Conservation (phyloP, 2,888 invertebrate species). For the Drosophila lacicola region DNA sequence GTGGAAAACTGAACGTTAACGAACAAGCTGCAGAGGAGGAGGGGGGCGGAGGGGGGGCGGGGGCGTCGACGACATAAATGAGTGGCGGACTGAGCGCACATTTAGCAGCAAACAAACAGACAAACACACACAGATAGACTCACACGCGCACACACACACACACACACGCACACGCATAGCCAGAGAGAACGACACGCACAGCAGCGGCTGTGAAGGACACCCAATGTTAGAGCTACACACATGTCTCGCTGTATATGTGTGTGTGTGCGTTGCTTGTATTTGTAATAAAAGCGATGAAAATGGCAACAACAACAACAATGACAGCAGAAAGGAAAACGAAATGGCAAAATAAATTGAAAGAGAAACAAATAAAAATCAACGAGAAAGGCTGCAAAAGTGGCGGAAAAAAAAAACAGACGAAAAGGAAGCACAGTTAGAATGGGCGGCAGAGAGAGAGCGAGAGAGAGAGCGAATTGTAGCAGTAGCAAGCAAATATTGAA, state of each 20-base stretch:
- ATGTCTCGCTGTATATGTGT: conserved; percentile 51
- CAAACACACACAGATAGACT: conserved; percentile 27
- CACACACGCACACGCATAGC: conserved; percentile 42
- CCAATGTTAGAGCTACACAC: conserved; percentile 75
- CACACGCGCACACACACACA: conserved; percentile 39
- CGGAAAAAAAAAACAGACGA: conserved; percentile 64
- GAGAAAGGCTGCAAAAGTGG: conserved; percentile 80
- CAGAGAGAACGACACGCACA: conserved; percentile 46
- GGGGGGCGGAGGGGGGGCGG: conserved; percentile 1
- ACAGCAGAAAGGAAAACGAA: conserved; percentile 80
- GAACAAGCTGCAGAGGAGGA: conserved; percentile 50
- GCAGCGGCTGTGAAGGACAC: conserved; percentile 76
- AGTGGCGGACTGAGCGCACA: conserved; percentile 77
- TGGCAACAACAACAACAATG: conserved; percentile 75
- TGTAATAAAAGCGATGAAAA: conserved; percentile 81
- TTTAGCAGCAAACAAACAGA: conserved; percentile 78
- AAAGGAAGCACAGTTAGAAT: conserved; percentile 54
- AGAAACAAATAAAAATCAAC: conserved; percentile 83
- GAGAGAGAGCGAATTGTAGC: conserved; percentile 38
- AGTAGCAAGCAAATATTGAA: conserved; percentile 77
- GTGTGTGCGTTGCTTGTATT: conserved; percentile 59
- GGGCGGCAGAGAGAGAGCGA: conserved; percentile 30
- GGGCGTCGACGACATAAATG: conserved; percentile 76
- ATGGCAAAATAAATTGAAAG: conserved; percentile 84
- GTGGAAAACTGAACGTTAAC: conserved; percentile 79